phyloP scores from a whole-genome alignment of 2,113 vertebrate genomes.

The Pogona vitticeps region DNA sequence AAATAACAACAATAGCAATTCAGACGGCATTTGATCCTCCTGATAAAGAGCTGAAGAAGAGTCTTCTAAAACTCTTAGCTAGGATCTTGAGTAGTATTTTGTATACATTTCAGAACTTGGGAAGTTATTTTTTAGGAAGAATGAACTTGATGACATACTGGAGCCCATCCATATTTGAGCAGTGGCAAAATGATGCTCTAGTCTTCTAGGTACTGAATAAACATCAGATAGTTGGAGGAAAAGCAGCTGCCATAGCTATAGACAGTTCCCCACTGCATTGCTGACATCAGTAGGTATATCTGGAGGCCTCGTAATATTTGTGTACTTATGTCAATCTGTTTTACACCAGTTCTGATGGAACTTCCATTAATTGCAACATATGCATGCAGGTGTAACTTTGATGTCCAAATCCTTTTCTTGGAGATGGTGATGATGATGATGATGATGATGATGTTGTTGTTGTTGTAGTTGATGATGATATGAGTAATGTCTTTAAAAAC shows the following conservation, averaged over 20 bases:
- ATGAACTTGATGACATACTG: no score
- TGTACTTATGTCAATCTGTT: background rate
- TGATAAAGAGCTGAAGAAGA: no score
- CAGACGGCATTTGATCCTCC: no score
- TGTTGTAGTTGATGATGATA: no score
- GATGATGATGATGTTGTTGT: no score
- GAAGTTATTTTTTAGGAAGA: no score
- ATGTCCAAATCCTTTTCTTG: slow-evolving; percentile 9
- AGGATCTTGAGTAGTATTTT: background rate
- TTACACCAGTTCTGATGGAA: background rate
- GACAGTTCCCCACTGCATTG: background rate
- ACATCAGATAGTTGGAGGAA: background rate
- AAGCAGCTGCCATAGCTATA: background rate
- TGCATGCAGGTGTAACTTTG: background rate
- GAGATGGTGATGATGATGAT: background rate
- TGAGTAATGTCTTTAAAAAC: background rate
- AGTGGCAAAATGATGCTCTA: no score
- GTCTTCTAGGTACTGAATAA: background rate
- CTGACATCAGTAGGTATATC: background rate
- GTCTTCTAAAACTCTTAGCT: background rate
- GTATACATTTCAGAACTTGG: background rate
- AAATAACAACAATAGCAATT: no score
- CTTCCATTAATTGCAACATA: background rate
- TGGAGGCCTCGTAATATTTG: background rate
- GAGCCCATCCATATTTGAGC: no score